These are phyloP conservation scores for Peribatodes rhomboidaria DNA, from an alignment of 2,888 invertebrate genomes.

Conservation along the genomic window DNA sequence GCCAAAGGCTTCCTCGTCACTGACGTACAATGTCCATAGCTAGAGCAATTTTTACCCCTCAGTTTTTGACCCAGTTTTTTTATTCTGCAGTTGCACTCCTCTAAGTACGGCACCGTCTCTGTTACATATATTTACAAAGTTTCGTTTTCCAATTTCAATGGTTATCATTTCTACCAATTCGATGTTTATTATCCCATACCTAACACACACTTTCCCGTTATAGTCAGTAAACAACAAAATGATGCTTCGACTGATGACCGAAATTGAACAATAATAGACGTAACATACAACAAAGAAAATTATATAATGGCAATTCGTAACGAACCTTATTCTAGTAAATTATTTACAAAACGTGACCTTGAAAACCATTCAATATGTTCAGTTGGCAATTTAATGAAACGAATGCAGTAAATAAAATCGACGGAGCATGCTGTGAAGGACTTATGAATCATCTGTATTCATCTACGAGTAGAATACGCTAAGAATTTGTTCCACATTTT, in stretches of 20 bases:
- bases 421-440: constrained; percentile 38
- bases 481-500: constrained; percentile 5
- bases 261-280: constrained; percentile 52
- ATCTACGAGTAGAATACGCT: background rate
- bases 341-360: constrained; percentile 46
- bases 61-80: no score
- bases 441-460: constrained; percentile 23
- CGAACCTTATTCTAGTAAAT: constrained; percentile 38
- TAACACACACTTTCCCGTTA: constrained; percentile 22
- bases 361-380: constrained; percentile 22
- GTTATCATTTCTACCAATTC: background rate
- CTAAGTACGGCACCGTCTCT: no score
- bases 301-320: constrained; percentile 51
- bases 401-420: constrained; percentile 25
- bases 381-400: background rate
- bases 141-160: background rate
- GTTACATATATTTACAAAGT: background rate
- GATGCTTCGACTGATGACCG: constrained; percentile 54
- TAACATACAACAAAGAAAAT: constrained; percentile 47
- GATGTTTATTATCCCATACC: background rate
- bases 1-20: no score
- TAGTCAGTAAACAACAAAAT: constrained; percentile 54
- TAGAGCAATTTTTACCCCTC: no score
- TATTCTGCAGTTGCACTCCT: no score
- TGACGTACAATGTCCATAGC: no score